Evolutionary conservation across 2,113 vertebrate species (phyloP).

Genomic region (Columba livia): DNA sequence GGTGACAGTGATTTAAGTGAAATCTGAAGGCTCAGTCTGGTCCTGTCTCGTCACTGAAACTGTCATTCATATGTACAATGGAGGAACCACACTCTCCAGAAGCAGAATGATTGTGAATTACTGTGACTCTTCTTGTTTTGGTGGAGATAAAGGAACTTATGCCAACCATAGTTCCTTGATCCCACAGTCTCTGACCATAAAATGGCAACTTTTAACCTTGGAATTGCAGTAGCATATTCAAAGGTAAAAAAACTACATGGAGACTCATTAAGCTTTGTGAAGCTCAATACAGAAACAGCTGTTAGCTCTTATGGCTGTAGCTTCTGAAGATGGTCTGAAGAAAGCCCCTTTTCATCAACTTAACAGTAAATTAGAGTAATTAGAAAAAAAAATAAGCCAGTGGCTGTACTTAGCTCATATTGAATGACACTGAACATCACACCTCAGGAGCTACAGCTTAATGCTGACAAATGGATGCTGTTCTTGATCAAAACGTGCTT

Average conservation of each 20-base stretch:
- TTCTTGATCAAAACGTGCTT: background rate
- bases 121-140: background rate
- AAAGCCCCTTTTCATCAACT: background rate
- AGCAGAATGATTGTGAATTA: fast-evolving
- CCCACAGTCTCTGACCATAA: background rate
- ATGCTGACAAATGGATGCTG: background rate
- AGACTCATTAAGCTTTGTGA: background rate
- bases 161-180: background rate
- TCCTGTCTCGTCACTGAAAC: background rate
- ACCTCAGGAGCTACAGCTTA: background rate
- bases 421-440: background rate
- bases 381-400: background rate
- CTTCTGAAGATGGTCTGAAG: background rate
- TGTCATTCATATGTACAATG: background rate
- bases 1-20: background rate
- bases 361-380: background rate
- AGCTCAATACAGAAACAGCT: background rate
- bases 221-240: background rate
- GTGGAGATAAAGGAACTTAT: background rate
- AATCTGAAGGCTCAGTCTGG: slow-evolving; percentile 7
- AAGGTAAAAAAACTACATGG: background rate
- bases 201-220: background rate
- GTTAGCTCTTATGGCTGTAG: background rate
- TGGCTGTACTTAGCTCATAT: background rate
- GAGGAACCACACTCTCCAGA: background rate